Evolutionary conservation across 2,888 invertebrate genomes (phyloP).

Genomic region (Oligia latruncula): DNA sequence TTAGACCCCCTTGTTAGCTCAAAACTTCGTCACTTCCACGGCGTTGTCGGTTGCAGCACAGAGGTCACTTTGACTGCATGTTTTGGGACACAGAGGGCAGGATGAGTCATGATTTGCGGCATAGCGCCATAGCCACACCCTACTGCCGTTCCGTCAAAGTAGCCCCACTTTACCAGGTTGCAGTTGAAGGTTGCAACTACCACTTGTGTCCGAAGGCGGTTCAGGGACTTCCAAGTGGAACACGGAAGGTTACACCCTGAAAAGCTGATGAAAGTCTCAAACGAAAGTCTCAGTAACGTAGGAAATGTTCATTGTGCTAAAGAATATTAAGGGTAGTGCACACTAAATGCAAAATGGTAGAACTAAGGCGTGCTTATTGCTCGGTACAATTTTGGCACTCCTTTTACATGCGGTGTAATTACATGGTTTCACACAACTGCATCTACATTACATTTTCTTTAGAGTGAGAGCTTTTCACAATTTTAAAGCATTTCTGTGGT

Average conservation of each 20-base stretch:
- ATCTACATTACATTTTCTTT: slow-evolving; percentile 42
- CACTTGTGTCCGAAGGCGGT: not conserved
- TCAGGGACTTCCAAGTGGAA: not conserved
- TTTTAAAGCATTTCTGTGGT: not conserved
- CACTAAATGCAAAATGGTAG: slow-evolving; percentile 29
- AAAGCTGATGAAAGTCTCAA: not conserved
- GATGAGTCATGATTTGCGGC: not conserved
- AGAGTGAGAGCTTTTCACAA: slow-evolving; percentile 3
- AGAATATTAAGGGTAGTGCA: slow-evolving; percentile 17
- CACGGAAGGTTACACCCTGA: not conserved
- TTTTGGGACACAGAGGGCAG: not conserved
- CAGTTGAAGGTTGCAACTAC: too few species aligned
- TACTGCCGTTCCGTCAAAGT: not conserved
- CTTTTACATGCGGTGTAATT: slow-evolving; percentile 51
- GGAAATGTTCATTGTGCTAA: not conserved
- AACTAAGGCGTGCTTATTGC: slow-evolving; percentile 37
- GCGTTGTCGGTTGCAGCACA: not conserved
- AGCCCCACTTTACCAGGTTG: not conserved
- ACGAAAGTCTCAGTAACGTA: too few species aligned
- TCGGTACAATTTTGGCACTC: slow-evolving; percentile 44
- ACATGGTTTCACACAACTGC: slow-evolving; percentile 39
- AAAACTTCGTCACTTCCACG: not conserved
- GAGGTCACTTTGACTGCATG: not conserved
- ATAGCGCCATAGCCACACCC: not conserved
- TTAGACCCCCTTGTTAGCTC: too few species aligned